Percentiles rank a stretch among this genome's conserved stretches.
Conservation (phyloP, 2,797 vertebrate genomes). For the Rhynchonycteris naso region DNA sequence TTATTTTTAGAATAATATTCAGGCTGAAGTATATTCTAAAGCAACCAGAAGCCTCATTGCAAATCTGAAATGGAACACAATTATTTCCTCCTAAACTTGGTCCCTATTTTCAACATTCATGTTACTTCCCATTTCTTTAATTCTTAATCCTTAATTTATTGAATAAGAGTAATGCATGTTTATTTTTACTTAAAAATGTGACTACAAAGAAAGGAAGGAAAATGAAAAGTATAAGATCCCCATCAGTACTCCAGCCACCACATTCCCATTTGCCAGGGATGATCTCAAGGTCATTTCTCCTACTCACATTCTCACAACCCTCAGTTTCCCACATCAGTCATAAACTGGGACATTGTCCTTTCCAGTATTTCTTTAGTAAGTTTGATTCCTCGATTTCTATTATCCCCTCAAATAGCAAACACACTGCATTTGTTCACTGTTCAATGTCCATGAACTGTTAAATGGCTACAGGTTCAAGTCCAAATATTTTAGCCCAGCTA, state of each 20-base stretch:
- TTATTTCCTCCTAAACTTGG: not conserved
- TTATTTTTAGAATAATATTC: constrained; percentile 51
- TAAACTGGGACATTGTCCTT: not conserved
- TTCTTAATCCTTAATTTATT: not conserved
- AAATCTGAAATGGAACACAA: not conserved
- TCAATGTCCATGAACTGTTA: not conserved
- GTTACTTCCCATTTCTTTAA: not conserved
- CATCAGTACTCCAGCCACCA: not conserved
- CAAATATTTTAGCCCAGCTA: not conserved
- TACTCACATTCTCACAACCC: not conserved
- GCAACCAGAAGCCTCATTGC: not conserved
- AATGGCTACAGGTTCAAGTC: not conserved
- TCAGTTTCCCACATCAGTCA: not conserved
- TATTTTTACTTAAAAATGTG: not conserved
- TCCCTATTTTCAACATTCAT: not conserved
- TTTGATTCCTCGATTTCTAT: not conserved
- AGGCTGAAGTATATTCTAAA: not conserved
- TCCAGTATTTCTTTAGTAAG: not conserved
- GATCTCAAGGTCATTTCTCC: not conserved
- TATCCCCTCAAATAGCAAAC: not conserved
- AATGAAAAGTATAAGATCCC: not conserved
- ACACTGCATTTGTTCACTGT: not conserved
- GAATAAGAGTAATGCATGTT: not conserved
- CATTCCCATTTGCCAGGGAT: not conserved
- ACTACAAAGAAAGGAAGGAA: not conserved